phyloP scores from a whole-genome alignment of 2,888 invertebrate species.

The Mimachlamys varia region DNA sequence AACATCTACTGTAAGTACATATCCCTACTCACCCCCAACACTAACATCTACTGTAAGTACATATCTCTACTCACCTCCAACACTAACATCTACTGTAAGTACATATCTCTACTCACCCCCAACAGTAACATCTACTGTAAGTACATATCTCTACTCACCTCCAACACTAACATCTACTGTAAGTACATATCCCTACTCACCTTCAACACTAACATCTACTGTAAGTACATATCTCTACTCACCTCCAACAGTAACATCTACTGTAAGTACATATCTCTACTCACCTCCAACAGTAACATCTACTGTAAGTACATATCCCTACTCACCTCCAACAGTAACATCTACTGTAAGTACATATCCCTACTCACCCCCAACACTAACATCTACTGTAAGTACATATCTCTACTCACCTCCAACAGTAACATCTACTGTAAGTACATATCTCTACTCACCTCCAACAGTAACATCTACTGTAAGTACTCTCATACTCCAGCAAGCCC shows the following conservation, averaged over 20 bases:
- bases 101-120: constrained; percentile 87
- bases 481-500: too few relatives aligned
- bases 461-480: constrained; percentile 78
- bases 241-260: constrained; percentile 85
- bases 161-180: constrained; percentile 85
- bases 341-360: too few relatives aligned
- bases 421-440: too few relatives aligned
- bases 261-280: too few relatives aligned
- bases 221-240: constrained; percentile 88
- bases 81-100: constrained; percentile 83
- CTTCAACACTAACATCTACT: constrained; percentile 85
- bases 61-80: constrained; percentile 87
- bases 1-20: too few relatives aligned
- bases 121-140: constrained; percentile 84
- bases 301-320: too few relatives aligned
- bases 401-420: constrained; percentile 87
- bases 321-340: constrained; percentile 85
- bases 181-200: constrained; percentile 88
- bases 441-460: constrained; percentile 87
- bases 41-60: too few relatives aligned
- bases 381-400: too few relatives aligned
- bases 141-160: constrained; percentile 87
- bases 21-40: constrained; percentile 87
- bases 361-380: constrained; percentile 86
- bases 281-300: constrained; percentile 85